These are phyloP conservation scores for Pemphredon lugubris DNA, from an alignment of 2,888 invertebrate species.

Conservation along the genomic window DNA sequence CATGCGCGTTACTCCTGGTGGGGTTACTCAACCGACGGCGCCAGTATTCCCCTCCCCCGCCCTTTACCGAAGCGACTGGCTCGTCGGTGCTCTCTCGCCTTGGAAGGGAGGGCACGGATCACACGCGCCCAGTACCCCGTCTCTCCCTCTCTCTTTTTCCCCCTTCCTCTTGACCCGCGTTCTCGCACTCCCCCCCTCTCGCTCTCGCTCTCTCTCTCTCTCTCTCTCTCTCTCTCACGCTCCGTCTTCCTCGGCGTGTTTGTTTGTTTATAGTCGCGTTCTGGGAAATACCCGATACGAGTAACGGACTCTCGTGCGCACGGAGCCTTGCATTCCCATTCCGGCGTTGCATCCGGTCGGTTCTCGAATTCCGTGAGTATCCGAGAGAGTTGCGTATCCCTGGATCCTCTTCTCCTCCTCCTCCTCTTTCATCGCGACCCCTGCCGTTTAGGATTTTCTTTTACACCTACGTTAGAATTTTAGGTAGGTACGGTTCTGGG, in stretches of 20 bases:
- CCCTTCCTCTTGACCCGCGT: background rate
- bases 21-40: slow-evolving; percentile 73
- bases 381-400: slow-evolving; percentile 43
- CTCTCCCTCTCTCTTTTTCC: slow-evolving; percentile 38
- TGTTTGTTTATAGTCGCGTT: slow-evolving; percentile 79
- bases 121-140: slow-evolving; percentile 56
- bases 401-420: slow-evolving; percentile 4
- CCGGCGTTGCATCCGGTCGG: slow-evolving; percentile 77
- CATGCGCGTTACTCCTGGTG: slow-evolving; percentile 60
- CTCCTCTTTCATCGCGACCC: slow-evolving; percentile 44
- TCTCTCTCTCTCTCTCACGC: slow-evolving; percentile 26
- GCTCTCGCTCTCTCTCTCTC: slow-evolving; percentile 27
- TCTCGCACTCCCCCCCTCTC: slow-evolving; percentile 44
- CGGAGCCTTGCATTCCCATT: slow-evolving; percentile 76
- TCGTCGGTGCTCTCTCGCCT: slow-evolving; percentile 57
- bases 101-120: slow-evolving; percentile 66
- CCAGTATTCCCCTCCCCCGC: slow-evolving; percentile 66
- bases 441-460: slow-evolving; percentile 43
- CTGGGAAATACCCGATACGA: slow-evolving; percentile 78
- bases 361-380: slow-evolving; percentile 51
- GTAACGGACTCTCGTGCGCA: slow-evolving; percentile 76
- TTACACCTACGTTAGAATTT: no score
- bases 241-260: slow-evolving; percentile 62
- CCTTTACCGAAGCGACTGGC: slow-evolving; percentile 29
- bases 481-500: no score